These are phyloP conservation scores for Nomada ruficornis DNA, from an alignment of 2,888 invertebrate species.

Conservation along the genomic window DNA sequence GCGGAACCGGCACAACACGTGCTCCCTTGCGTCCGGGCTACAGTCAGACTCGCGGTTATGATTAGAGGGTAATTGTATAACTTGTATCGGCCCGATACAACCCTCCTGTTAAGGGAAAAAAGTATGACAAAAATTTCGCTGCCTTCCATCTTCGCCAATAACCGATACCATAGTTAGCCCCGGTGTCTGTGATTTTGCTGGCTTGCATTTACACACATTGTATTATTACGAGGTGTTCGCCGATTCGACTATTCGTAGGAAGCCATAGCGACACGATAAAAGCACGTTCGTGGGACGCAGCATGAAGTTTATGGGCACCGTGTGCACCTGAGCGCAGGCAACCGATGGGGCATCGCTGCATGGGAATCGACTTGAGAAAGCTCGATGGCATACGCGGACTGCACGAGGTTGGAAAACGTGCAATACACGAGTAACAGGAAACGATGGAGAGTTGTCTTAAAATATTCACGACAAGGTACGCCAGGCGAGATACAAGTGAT, in stretches of 20 bases:
- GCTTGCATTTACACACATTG: not conserved
- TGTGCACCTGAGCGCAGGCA: constrained; percentile 57
- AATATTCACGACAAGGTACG: constrained; percentile 28
- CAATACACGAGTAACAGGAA: constrained; percentile 1
- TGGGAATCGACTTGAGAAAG: not conserved
- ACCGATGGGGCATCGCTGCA: constrained; percentile 43
- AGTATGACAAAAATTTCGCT: constrained; percentile 25
- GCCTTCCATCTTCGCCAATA: not conserved
- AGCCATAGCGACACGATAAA: not conserved
- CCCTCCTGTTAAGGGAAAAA: not conserved
- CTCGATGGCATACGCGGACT: not conserved
- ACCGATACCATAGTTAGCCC: not conserved
- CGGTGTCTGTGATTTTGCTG: not conserved
- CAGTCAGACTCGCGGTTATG: constrained; percentile 55
- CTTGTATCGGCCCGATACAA: constrained; percentile 29
- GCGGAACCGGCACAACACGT: constrained; percentile 62
- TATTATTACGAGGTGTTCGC: not conserved
- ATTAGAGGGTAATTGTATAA: constrained; percentile 57
- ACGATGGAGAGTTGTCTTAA: not conserved
- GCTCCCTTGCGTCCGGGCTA: constrained; percentile 60
- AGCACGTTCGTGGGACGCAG: not conserved
- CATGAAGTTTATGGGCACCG: not conserved
- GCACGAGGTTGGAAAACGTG: not conserved
- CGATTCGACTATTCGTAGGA: not conserved
- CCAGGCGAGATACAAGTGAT: not conserved